These are phyloP conservation scores for Lasioglossum lativentre DNA, from an alignment of 2,888 invertebrate genomes.

Conservation along the genomic window DNA sequence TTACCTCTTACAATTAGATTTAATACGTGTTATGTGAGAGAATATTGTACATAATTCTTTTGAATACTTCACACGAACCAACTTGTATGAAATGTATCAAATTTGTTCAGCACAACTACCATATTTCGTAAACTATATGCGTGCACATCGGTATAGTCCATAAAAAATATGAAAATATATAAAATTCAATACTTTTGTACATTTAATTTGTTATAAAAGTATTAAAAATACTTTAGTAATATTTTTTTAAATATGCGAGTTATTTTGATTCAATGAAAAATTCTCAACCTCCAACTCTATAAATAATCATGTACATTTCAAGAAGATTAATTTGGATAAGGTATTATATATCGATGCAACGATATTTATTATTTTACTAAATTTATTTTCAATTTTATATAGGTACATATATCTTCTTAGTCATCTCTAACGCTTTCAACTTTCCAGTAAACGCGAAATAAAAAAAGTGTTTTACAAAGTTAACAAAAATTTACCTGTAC, in stretches of 20 bases:
- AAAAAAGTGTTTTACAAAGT: constrained; percentile 1
- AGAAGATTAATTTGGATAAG: not conserved
- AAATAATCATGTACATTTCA: not conserved
- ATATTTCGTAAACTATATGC: not conserved
- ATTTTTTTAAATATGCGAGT: not conserved
- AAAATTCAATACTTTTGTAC: not conserved
- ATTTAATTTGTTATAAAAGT: not conserved
- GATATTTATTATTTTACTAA: constrained; percentile 13
- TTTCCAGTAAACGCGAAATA: constrained; percentile 14
- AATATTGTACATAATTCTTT: constrained; percentile 14
- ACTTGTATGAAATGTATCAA: constrained; percentile 8
- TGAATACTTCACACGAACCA: not conserved
- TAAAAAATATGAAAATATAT: not conserved
- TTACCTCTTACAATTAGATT: not conserved
- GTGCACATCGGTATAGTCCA: not conserved
- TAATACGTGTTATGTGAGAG: not conserved
- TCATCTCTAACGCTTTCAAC: constrained; percentile 22
- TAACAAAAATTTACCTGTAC: constrained; percentile 12
- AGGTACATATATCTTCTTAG: constrained; percentile 28
- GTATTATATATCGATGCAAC: constrained; percentile 1
- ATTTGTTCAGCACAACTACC: not conserved
- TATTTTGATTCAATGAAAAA: not conserved
- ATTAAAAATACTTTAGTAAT: not conserved
- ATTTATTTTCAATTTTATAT: constrained; percentile 23
- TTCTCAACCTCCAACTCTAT: not conserved